Conservation (phyloP, 2,797 vertebrate genomes). For the Gallirallus australis region DNA sequence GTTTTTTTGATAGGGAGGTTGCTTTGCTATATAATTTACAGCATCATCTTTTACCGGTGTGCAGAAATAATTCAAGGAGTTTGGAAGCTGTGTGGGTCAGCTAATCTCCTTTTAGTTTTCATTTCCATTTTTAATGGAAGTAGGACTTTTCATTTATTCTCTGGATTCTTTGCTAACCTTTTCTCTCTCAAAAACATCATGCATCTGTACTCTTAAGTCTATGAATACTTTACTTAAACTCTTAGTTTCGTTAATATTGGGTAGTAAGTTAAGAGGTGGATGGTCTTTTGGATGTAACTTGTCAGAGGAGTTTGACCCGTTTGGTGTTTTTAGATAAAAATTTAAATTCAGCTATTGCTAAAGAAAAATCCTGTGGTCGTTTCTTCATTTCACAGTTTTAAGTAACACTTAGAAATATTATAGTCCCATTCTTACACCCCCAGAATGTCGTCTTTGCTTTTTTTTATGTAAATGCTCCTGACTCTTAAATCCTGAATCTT, state of each 20-base stretch:
- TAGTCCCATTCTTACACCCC: background rate
- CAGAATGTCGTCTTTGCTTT: background rate
- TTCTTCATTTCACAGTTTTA: background rate
- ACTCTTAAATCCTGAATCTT: background rate
- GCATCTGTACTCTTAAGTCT: background rate
- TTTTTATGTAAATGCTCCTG: background rate
- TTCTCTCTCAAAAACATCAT: background rate
- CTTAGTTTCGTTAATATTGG: background rate
- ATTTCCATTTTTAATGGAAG: background rate
- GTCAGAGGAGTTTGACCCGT: background rate
- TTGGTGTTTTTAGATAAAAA: background rate
- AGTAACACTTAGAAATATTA: background rate
- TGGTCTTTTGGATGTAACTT: background rate
- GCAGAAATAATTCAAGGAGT: background rate
- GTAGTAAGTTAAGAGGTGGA: background rate
- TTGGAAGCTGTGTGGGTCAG: background rate
- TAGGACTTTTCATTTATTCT: background rate
- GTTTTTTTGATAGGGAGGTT: background rate
- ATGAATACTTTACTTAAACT: background rate
- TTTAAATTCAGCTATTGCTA: constrained; percentile 21
- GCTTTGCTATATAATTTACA: background rate
- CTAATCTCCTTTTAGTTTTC: background rate
- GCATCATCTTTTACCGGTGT: background rate
- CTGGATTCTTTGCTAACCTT: background rate
- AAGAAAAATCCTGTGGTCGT: background rate